Evolutionary conservation across 2,888 invertebrate genomes (phyloP), one percentile per base, ranked within the genome.

Genomic region (Tenthredo livida): DNA sequence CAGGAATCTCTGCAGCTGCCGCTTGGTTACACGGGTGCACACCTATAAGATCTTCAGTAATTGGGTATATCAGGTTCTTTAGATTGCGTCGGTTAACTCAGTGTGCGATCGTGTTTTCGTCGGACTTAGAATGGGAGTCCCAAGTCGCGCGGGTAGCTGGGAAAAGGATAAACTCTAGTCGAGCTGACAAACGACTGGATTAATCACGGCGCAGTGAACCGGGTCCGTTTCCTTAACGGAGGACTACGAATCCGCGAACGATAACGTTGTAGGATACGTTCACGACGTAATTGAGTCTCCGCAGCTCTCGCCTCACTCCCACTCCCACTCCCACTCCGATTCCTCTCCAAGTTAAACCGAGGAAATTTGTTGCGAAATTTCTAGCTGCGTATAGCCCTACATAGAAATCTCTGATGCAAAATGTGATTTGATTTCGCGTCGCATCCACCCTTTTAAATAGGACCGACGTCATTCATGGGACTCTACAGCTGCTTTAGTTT

Each of bases 181-280:
- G 25, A 43, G 75, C 75, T 75, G 75, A 75, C 75, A 75, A 75
- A 75, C 75, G 75, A 75, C 75, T 75, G 43, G 47, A 75, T 75
- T 50, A 50, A 75, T 75, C 75, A 75, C 75, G 75, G 25, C 40
- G 47, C 75, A 43, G 75, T 75, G 75, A 43, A 43, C 25, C 50
- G 47, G 43, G 47, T 75, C 75, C 75, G 43, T 50, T 50, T 75
- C 70, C 70, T 72, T 72, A 40, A 33, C 70, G 37, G 40, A 72
- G 70, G 70, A 72, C 70, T 72, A 61, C 61, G 61, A 61, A 33
- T 72, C 70, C 40, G 70, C 70, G 70, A 72, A 72, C 37, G 70
- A 72, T 72, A 72, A 72, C 70, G 37, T 72, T 33, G 70, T 37
- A 37, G 70, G 73, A 73, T 73, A 73, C 73, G 73, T 73, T 73